These are phyloP conservation scores for Agapornis roseicollis DNA, from an alignment of 2,113 vertebrate species.

Conservation along the genomic window DNA sequence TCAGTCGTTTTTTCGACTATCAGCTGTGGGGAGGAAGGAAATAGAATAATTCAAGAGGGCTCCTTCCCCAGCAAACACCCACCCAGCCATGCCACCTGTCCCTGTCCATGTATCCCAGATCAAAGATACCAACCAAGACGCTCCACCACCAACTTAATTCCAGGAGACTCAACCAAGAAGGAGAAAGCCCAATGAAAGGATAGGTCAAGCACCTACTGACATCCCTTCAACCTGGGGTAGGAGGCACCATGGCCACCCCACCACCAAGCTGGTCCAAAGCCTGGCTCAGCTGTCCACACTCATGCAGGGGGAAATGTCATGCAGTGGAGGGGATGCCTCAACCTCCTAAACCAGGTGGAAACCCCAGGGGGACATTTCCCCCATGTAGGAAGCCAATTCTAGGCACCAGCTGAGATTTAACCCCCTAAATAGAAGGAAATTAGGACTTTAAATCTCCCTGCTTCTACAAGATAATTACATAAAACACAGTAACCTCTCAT, in stretches of 20 bases:
- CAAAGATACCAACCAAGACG: background rate
- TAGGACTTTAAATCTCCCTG: background rate
- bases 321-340: background rate
- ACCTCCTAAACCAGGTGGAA: background rate
- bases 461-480: background rate
- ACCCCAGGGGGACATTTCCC: accelerated
- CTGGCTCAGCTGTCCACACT: background rate
- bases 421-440: background rate
- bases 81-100: accelerated
- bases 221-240: background rate
- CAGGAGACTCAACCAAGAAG: background rate
- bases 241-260: background rate
- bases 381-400: background rate
- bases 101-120: background rate
- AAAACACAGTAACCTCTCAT: background rate
- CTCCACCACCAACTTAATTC: background rate
- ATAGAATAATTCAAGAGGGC: background rate
- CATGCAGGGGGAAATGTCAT: background rate
- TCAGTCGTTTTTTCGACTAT: conserved; percentile 96
- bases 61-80: background rate
- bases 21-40: conserved; percentile 76
- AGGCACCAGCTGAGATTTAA: background rate
- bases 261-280: background rate
- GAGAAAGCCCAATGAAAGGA: background rate
- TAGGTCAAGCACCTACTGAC: background rate